Conservation (phyloP, 2,888 invertebrate genomes). For the Euplagia quadripunctaria region DNA sequence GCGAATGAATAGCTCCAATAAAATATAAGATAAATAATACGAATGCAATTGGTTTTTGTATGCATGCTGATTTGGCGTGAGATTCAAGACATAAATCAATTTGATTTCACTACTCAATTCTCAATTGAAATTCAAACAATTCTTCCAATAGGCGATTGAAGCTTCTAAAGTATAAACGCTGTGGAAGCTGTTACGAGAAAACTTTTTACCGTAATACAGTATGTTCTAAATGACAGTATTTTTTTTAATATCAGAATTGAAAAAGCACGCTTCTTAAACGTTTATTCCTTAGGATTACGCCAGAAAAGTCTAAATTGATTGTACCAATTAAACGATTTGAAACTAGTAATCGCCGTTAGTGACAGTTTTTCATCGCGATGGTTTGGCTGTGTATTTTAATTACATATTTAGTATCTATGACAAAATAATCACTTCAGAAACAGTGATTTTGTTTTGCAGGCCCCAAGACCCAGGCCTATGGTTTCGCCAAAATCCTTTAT, state of each 20-base stretch:
- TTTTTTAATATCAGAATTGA: too few species aligned
- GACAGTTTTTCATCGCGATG: too few species aligned
- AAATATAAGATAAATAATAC: slow-evolving; percentile 11
- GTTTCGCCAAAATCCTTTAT: neutral
- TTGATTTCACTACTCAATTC: neutral
- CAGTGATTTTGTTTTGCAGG: too few species aligned
- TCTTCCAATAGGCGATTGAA: neutral
- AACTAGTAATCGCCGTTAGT: too few species aligned
- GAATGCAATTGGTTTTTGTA: slow-evolving; percentile 14
- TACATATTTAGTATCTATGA: neutral
- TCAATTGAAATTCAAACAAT: neutral
- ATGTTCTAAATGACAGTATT: too few species aligned
- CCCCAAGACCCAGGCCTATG: neutral
- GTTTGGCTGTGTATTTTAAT: neutral
- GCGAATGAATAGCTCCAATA: slow-evolving; percentile 5
- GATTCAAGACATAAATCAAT: slow-evolving; percentile 14
- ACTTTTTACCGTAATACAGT: neutral
- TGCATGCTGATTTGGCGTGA: slow-evolving; percentile 1
- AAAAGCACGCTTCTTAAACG: too few species aligned
- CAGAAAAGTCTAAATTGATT: too few species aligned
- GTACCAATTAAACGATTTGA: too few species aligned
- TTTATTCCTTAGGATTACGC: too few species aligned
- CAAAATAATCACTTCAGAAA: neutral
- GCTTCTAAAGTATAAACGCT: neutral
- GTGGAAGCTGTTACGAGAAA: neutral